Base-by-base conservation (phyloP, 2,888 invertebrate species). In the Drosophila paranaensis region DNA sequence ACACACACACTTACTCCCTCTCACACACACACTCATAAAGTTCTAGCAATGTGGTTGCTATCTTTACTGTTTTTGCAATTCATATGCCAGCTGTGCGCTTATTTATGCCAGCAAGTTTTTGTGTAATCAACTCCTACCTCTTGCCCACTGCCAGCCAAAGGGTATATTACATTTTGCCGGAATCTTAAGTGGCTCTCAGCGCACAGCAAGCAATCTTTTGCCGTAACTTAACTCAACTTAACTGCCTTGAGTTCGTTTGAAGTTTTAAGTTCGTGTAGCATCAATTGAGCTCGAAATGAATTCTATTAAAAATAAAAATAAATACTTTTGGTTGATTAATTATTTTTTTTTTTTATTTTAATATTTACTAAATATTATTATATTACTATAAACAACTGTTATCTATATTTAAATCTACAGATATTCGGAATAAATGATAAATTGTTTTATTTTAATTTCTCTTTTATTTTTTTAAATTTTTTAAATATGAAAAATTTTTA, bases 31-130 rank as follows among this genome's bases (percentile, higher is more conserved):
- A 20, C 20, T 20, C 27, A 76, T 70, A 84, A 79, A 79, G 84
- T 77, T 81, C 71, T 48, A 14, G 60, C 71, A 77, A 83, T 77
- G 82, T 63, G 77, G 69, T 74, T 84, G 79, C 79, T 82, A 77
- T 84, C 85, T 84, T 73, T 77, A 67, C 60, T 71, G 73, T 68
- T 72, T 57, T 66, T 64, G 77, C 84, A 79, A 81, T 82, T 81
- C 82, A 84, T 81, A 72, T 72, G 77, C 74, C 84, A 84, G 81
- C 84, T 80, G 78, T 77, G 74, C 77, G 72, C 73, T 77, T 77
- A 74, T 84, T 82, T 85, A 85, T 85, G 78, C 77, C 71, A 58
- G 73, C 69, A 71, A 80, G 55, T 85, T 74, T 82, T 71, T 72
- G 53, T 70, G 82, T 79, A 77, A 81, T 82, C 79, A 84, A 77